Base-by-base conservation (phyloP, 2,888 invertebrate genomes). In the Charanyca ferruginea region DNA sequence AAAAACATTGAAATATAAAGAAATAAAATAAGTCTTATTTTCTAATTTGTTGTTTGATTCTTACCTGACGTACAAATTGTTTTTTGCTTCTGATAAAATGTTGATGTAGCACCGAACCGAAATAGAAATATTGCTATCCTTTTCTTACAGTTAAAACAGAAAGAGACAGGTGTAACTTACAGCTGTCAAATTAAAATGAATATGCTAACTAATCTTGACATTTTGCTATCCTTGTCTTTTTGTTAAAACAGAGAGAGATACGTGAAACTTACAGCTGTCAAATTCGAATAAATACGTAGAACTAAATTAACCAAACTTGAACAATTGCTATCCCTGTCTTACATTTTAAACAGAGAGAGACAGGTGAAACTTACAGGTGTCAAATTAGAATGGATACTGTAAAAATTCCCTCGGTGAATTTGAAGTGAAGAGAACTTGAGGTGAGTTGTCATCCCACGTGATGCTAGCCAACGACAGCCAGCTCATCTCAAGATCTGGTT, bases 31-130 rank as follows among this genome's bases (percentile, higher is more conserved):
- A 55, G 58, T 28, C 48, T 44, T 20, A n/a, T 51, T 64, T 76
- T 41, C 20, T 35, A 44, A 57, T 58, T n/a, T 63, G 32, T 57
- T 6, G 77, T 73, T 77, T 73, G 18, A 70, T 77, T 73, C 8
- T 16, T 20, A 44, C 2, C 2, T 18, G 38, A 38, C 38, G 4
- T 35, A 7, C 7, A 7, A 1, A 35, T 35, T 35, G 3, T 11
- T 35, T 11, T 13, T 5, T 38, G 5, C 5, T 9, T 38, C 4
- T 16, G 38, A 16, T 16, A 3, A 16, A 38, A 38, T 16, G 38
- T 38, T 16, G 16, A 16, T 38, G 0, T 16, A 38, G 5, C 16
- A 38, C 38, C 38, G 3, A 38, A 38, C 4, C 4, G 4, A 3
- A 1, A 3, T 16, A 4, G 11, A 28, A 32, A 32, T 32, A 32